Evolutionary conservation across 2,113 vertebrate genomes (phyloP).

Genomic region (Potamarius usumacintae): DNA sequence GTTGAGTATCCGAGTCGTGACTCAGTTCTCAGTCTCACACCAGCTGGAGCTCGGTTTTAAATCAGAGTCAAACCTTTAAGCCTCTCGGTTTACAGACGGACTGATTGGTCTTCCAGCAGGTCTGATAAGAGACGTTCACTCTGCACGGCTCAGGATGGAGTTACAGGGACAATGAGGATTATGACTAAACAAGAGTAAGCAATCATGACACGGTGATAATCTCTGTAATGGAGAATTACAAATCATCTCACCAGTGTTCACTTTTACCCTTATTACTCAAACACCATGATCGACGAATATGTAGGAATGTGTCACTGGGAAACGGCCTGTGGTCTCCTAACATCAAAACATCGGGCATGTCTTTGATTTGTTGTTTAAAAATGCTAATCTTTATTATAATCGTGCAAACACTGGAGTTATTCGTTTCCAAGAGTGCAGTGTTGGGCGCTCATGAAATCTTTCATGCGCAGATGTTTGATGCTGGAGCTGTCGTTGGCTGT

Average conservation of each 20-base stretch:
- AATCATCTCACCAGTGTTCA: neutral
- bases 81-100: neutral
- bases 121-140: neutral
- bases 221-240: neutral
- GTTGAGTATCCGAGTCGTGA: neutral
- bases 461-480: neutral
- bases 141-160: neutral
- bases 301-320: neutral
- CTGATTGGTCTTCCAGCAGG: neutral
- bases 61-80: neutral
- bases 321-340: neutral
- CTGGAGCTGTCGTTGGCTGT: neutral
- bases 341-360: neutral
- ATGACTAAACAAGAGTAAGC: neutral
- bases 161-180: neutral
- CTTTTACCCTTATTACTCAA: neutral
- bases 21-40: neutral
- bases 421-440: neutral
- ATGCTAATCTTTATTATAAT: neutral
- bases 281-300: neutral
- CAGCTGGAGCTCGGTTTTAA: neutral
- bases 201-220: neutral
- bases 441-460: neutral
- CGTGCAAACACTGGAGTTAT: neutral
- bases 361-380: neutral